Base-by-base conservation (phyloP, 2,888 invertebrate genomes). In the Xanthorhoe spadicearia region DNA sequence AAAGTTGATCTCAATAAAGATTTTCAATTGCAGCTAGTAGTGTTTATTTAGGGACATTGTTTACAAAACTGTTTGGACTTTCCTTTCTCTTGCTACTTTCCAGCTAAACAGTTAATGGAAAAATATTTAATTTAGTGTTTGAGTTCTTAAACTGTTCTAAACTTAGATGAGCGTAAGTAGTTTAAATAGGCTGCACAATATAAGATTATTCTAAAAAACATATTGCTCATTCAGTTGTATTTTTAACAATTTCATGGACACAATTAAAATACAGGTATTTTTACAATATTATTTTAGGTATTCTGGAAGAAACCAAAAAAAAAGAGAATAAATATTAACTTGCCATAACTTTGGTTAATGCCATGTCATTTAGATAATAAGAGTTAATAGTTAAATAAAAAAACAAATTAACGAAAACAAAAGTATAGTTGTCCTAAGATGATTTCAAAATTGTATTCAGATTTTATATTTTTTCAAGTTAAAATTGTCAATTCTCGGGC, bases 401-500 rank as follows among this genome's bases (percentile, higher is more conserved):
- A 50, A 63, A 46, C 35, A 13, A 4, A 32, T 13, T 17, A 7
- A 38, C 48, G 38, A 66, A 46, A n/a, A 43, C 48, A 48, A 48
- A 48, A 17, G 15, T 48, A 56, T 35, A 50, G 50, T 38, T 50
- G 32, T 32, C 32, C 32, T 32, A 32, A 35, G n/a, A 48, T 67
- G 48, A 59, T 69, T 71, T 69, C 61, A 68, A 71, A 71, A 70
- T 68, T 62, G 19, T 68, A 70, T 68, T 68, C 73, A 76, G 73
- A 75, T 68, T 66, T 43, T 43, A 68, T 72, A 70, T 73, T 70
- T 74, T 74, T 68, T 55, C 59, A 67, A 61, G 62, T 69, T 35
- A 72, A 78, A 79, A 76, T 81, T 87, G 92, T 91, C 92, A 92
- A 92, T 92, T 92, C 80, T 81, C 82, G 77, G 87, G 89, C 83